Base-by-base conservation (phyloP, 2,797 vertebrate genomes). In the Huso huso region DNA sequence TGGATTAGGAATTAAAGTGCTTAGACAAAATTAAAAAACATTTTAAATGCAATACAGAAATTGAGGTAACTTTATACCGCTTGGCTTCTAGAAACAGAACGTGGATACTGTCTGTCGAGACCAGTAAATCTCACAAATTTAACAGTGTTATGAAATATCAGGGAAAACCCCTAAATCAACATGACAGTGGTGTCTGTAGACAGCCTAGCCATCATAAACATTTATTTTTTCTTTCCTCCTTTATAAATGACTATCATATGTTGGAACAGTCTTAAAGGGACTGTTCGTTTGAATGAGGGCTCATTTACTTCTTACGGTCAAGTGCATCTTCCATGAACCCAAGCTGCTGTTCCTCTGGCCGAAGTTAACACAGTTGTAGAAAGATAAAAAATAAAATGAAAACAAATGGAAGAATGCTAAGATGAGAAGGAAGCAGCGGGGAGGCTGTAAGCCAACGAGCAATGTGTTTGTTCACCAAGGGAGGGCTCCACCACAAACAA, bases 211-310 rank as follows among this genome's bases (percentile, higher is more conserved):
- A 58, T 58, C 12, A 58, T 58, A 58, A 58, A 58, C 15, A 58
- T 11, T 3, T n/a, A 1, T 11, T 58, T 58, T n/a, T 58, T 58
- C 7, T n/a, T 58, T 58, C 12, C 6, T 13, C 55, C 37, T 37
- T 58, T 66, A 66, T 48, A 61, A 51, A 62, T 61, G 11, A 13
- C 12, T 58, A 59, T 66, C 48, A 57, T 52, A 68, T 62, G 23
- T 13, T 48, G 37, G 48, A 13, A 52, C 60, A 61, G 6, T 1
- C 60, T 10, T 9, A 58, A 66, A 66, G 60, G 58, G 59, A 67
- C 51, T 18, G 58, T 67, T 11, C 66, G 49, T 53, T 12, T 61
- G 50, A 62, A 68, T 63, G 10, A 62, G 62, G 66, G 48, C 51
- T 58, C 13, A 13, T 58, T 58, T 58, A 11, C 13, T 11, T n/a